phyloP scores from a whole-genome alignment of 2,113 vertebrate species.

The Rousettus leschenaultii region DNA sequence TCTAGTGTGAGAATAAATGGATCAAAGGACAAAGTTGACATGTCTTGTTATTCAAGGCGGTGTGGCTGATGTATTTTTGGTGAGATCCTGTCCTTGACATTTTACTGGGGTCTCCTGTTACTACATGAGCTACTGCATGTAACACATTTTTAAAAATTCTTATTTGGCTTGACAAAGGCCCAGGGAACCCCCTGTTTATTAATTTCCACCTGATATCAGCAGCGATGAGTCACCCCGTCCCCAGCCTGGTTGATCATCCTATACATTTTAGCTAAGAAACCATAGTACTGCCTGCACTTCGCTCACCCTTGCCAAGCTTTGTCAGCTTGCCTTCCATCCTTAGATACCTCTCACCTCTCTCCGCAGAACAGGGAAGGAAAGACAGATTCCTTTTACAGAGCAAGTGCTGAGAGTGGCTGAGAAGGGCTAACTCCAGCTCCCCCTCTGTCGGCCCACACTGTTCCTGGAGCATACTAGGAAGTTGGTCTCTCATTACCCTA shows the following conservation, averaged over 20 bases:
- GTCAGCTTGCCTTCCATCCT: neutral
- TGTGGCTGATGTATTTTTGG: neutral
- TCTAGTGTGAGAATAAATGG: neutral
- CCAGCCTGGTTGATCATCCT: rapidly evolving
- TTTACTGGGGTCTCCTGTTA: neutral
- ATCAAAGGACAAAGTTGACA: neutral
- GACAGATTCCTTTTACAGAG: neutral
- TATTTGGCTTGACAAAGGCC: neutral
- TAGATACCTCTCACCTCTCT: neutral
- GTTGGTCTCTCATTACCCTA: neutral
- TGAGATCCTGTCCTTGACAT: neutral
- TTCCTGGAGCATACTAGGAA: neutral
- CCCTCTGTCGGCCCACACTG: neutral
- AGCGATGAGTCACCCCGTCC: neutral
- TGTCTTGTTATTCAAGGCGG: neutral
- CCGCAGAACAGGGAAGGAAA: no score
- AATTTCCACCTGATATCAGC: neutral
- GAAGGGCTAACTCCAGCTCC: neutral
- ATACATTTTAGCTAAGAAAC: neutral
- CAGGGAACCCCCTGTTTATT: rapidly evolving
- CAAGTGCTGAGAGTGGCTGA: neutral
- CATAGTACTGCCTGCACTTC: rapidly evolving
- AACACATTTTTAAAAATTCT: neutral
- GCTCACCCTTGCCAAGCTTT: neutral
- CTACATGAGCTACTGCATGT: neutral